Conservation (phyloP, 2,888 invertebrate genomes). For the Synergus japonicus region DNA sequence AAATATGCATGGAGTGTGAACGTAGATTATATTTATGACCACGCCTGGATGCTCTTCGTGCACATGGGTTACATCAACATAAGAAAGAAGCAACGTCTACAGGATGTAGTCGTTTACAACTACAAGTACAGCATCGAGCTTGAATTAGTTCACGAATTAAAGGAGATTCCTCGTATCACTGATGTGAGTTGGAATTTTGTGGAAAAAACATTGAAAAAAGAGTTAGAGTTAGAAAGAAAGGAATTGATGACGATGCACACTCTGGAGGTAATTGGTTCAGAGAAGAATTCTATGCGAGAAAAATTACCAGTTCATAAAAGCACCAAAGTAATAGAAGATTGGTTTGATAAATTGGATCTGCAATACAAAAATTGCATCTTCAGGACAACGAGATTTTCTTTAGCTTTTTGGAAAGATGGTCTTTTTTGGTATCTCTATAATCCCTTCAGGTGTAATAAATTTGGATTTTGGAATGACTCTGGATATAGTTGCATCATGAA, state of each 20-base stretch:
- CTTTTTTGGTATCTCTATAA: constrained; percentile 72
- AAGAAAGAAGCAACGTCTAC: constrained; percentile 62
- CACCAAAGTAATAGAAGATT: constrained; percentile 61
- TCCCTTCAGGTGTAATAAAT: constrained; percentile 70
- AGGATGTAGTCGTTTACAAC: constrained; percentile 72
- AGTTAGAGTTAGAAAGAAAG: constrained; percentile 53
- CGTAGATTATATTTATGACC: constrained; percentile 72
- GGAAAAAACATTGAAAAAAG: constrained; percentile 56
- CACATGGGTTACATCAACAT: constrained; percentile 69
- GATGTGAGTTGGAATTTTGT: constrained; percentile 53
- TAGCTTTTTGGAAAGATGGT: constrained; percentile 72
- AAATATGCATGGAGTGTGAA: constrained; percentile 69
- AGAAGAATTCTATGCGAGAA: constrained; percentile 49
- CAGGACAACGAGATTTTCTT: constrained; percentile 63
- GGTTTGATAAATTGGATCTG: constrained; percentile 63
- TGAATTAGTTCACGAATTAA: constrained; percentile 64
- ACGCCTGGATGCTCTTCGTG: constrained; percentile 69
- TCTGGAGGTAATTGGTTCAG: constrained; percentile 58
- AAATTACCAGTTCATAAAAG: constrained; percentile 57
- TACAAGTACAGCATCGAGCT: constrained; percentile 71
- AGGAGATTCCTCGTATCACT: constrained; percentile 52
- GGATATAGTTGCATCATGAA: constrained; percentile 69
- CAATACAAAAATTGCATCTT: constrained; percentile 66
- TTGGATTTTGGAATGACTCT: constrained; percentile 66
- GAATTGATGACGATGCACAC: constrained; percentile 61